These are phyloP conservation scores for Sterna hirundo DNA, from an alignment of 2,113 vertebrate species.

Conservation along the genomic window DNA sequence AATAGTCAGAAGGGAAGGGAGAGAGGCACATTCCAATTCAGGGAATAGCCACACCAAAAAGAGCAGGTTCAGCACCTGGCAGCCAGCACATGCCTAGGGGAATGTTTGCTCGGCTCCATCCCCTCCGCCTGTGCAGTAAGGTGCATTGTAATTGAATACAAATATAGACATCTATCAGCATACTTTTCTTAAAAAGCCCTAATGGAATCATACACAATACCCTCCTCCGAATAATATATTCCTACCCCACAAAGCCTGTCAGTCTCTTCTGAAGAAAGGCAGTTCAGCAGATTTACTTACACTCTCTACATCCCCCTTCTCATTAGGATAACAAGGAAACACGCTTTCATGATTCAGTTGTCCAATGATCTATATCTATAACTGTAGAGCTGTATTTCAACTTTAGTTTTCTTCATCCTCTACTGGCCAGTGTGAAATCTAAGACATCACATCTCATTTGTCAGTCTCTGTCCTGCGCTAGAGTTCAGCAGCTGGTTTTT, in stretches of 20 bases:
- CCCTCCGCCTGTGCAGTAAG: neutral
- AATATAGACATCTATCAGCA: slow-evolving; percentile 49
- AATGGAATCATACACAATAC: slow-evolving; percentile 35
- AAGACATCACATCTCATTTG: neutral
- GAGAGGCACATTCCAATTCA: slow-evolving; percentile 14
- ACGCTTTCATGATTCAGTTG: neutral
- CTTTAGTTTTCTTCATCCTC: neutral
- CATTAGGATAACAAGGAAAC: slow-evolving; percentile 42
- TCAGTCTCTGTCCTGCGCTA: neutral
- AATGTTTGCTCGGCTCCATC: slow-evolving; percentile 14
- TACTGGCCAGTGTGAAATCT: neutral
- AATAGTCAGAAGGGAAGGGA: neutral
- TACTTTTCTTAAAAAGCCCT: slow-evolving; percentile 47
- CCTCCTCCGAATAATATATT: slow-evolving; percentile 64
- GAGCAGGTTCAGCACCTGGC: neutral
- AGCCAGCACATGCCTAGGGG: slow-evolving; percentile 6
- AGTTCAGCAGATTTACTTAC: slow-evolving; percentile 43
- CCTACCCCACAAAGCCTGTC: slow-evolving; percentile 56
- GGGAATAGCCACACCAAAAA: slow-evolving; percentile 16
- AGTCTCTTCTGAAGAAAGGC: slow-evolving; percentile 63
- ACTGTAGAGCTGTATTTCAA: slow-evolving; percentile 24
- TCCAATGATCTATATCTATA: neutral
- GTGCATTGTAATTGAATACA: slow-evolving; percentile 51
- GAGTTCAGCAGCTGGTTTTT: neutral
- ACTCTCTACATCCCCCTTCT: slow-evolving; percentile 26